A percentile compares a stretch with the other conserved stretches of the same genome.
phyloP scores from a whole-genome alignment of 2,113 vertebrate genomes.

The Clarias gariepinus region DNA sequence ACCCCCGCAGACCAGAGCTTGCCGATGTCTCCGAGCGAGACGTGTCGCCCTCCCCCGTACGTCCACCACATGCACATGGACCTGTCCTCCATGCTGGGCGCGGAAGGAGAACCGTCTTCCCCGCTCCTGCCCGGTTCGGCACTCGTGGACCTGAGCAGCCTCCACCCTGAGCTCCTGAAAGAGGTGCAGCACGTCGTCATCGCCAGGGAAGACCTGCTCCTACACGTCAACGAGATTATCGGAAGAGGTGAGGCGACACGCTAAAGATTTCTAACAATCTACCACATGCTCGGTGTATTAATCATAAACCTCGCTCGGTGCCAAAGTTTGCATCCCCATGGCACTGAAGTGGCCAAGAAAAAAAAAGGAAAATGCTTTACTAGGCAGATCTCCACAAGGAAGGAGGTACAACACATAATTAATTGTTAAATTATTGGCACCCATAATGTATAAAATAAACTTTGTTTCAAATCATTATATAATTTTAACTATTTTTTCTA shows the following conservation, averaged over 20 bases:
- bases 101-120: conserved; percentile 87
- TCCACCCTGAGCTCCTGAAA: conserved; percentile 92
- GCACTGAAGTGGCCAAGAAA: too few species aligned
- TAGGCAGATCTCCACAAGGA: too few species aligned
- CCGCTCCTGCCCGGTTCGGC: conserved; percentile 86
- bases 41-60: conserved; percentile 82
- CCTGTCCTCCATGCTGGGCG: conserved; percentile 84
- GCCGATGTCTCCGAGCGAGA: conserved; percentile 85
- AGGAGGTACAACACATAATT: not conserved
- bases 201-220: conserved; percentile 85
- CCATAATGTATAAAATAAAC: not conserved
- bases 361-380: too few species aligned
- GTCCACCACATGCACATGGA: conserved; percentile 84
- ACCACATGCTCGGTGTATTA: not conserved
- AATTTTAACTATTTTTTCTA: too few species aligned
- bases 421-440: not conserved
- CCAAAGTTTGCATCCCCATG: not conserved
- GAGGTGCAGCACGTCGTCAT: conserved; percentile 96
- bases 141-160: conserved; percentile 87
- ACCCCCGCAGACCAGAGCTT: conserved; percentile 83
- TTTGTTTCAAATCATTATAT: not conserved
- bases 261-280: not conserved
- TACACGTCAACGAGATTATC: conserved; percentile 92
- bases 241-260: conserved; percentile 84
- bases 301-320: not conserved